These are phyloP conservation scores for Falco columbarius DNA, from an alignment of 2,797 vertebrate species.

Conservation along the genomic window DNA sequence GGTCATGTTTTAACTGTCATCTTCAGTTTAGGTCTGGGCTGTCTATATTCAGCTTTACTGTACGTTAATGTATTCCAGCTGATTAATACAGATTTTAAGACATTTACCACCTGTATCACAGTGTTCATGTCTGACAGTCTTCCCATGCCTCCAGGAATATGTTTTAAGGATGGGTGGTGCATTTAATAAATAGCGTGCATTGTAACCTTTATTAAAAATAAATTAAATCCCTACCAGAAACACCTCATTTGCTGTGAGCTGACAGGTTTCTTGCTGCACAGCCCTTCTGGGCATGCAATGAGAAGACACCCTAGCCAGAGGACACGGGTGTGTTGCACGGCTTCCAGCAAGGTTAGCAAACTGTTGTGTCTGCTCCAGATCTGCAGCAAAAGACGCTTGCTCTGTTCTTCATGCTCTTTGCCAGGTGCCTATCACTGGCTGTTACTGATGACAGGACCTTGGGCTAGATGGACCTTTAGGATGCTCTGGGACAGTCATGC, in stretches of 20 bases:
- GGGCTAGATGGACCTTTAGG: background rate
- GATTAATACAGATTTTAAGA: conserved; percentile 31
- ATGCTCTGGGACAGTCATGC: background rate
- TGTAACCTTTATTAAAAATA: conserved; percentile 18
- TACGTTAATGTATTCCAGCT: conserved; percentile 5
- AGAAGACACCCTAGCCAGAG: background rate
- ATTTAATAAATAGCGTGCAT: background rate
- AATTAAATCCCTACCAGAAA: background rate
- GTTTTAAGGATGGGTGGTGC: background rate
- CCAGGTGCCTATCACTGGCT: background rate
- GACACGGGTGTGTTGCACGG: background rate
- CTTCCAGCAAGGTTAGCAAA: background rate
- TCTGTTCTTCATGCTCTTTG: background rate
- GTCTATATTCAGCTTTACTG: background rate
- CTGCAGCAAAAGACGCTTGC: background rate
- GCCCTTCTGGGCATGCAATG: background rate
- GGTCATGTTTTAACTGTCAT: background rate
- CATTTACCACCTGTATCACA: background rate
- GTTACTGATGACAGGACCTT: background rate
- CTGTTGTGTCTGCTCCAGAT: background rate
- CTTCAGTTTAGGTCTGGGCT: background rate
- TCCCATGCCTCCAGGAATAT: conserved; percentile 3
- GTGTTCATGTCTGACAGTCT: background rate
- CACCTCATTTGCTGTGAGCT: background rate
- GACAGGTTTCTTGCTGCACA: background rate